Evolutionary conservation across 2,113 vertebrate species (phyloP), one percentile per base, ranked within the genome.

Genomic region (Nymphicus hollandicus): DNA sequence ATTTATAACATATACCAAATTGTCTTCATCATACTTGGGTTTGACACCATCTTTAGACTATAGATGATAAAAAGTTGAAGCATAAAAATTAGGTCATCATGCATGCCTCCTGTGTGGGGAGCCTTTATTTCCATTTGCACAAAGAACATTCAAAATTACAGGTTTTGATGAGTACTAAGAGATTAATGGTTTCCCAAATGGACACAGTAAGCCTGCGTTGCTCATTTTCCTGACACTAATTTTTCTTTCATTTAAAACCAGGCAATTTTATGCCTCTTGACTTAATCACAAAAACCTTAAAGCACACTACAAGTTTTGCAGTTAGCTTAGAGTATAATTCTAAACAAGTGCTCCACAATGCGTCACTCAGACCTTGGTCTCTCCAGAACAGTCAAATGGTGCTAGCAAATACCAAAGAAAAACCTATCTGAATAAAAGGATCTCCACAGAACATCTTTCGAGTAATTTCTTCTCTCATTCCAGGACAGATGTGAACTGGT

Each of bases 21-120:
- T 98, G 7, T 97, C 96, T 84, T 98, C 98, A 11, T 90, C 95
- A 47, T 98, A 98, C 4, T 95, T 96, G 7, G 97, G 88, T 22
- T 91, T 79, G 10, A 74, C 35, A 8, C 83, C 81, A 1, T 93
- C 92, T 82, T 74, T 81, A 29, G 88, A 94, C 98, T 98, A 95
- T 24, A 94, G 55, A 49, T 52, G 58, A 53, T 24, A 91, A 64
- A 66, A 82, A 37, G 31, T 82, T 70, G 33, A 90, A 74, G 10
- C 25, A n/a, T 23, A 37, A 29, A 72, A 73, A 43, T 71, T 44
- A 66, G 29, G 15, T 49, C 20, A n/a, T 47, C 18, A 22, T 46
- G 1, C 33, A 18, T 41, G 52, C 9, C 20, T 13, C 20, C 35
- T 55, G 17, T 47, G 17, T 56, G 22, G 80, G 69, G 44, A 76